These are phyloP conservation scores for Armadillidium nasatum DNA, from an alignment of 1,140 invertebrate genomes.

Conservation along the genomic window DNA sequence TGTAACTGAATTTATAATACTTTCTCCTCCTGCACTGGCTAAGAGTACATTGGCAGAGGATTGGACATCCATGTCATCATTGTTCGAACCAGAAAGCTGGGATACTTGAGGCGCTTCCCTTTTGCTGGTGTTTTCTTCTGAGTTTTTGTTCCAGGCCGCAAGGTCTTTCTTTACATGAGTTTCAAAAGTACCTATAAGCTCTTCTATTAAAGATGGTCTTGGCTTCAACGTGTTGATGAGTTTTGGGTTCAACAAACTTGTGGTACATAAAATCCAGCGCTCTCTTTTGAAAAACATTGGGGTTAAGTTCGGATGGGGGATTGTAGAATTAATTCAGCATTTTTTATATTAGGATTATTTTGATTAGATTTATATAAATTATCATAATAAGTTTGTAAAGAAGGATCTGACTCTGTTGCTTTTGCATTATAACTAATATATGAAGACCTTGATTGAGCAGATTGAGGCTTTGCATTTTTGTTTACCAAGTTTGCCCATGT, in stretches of 20 bases:
- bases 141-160: neutral
- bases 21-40: neutral
- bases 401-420: too few species aligned
- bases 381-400: too few species aligned
- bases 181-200: neutral
- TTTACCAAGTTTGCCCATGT: too few species aligned
- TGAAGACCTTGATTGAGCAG: too few species aligned
- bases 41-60: neutral
- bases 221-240: neutral
- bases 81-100: neutral
- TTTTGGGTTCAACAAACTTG: neutral
- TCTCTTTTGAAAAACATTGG: neutral
- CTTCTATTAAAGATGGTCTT: neutral
- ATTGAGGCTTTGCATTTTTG: too few species aligned
- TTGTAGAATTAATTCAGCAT: too few species aligned
- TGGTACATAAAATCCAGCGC: neutral
- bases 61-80: neutral
- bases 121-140: neutral
- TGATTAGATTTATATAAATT: too few species aligned
- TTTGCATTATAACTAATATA: too few species aligned
- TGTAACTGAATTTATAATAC: neutral
- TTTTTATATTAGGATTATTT: too few species aligned
- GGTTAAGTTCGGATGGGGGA: too few species aligned
- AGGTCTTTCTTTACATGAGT: conserved; percentile 1
- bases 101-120: neutral